Evolutionary conservation across 2,888 invertebrate species (phyloP), one percentile per base, ranked within the genome.

Genomic region (Phaedon cochleariae): DNA sequence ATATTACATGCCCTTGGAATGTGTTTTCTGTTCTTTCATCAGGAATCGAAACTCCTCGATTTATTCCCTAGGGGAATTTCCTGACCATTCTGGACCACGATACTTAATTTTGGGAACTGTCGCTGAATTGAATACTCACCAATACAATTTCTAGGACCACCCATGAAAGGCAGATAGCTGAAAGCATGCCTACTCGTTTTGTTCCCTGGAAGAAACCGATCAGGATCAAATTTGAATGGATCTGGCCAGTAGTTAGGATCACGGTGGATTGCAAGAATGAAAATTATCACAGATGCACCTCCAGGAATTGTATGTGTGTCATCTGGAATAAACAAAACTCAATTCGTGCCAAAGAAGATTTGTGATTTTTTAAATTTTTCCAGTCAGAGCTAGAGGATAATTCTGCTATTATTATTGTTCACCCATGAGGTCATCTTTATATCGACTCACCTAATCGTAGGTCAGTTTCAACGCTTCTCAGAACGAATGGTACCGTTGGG

Each of bases 401-500:
- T n/a, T n/a, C n/a, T n/a, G n/a, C n/a, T n/a, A n/a, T n/a, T n/a
- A 5, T 26, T 26, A 7, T n/a, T n/a, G 7, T 3, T 26, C 3
- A 5, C 7, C 26, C 3, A 7, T 5, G 7, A 5, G 26, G 26
- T 26, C 3, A 26, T n/a, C n/a, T n/a, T n/a, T n/a, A n/a, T n/a
- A n/a, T n/a, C n/a, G 2, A 34, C 34, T 41, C 41, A 41, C 41
- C 41, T 41, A 41, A 15, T 41, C 6, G 15, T 15, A 41, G 15
- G 41, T 41, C 41, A 1, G n/a, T 4, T 41, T 41, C n/a, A 15
- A 41, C 2, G 15, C 10, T 41, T 41, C 41, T n/a, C 3, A 15
- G 10, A 41, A 6, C 6, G 1, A 68, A 34, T 1, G 72, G 63
- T 7, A 58, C 74, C 7, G 72, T 64, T 15, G 76, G 76, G 65